phyloP scores from a whole-genome alignment of 1,140 invertebrate genomes.

The Phymorhynchus buccinoides region DNA sequence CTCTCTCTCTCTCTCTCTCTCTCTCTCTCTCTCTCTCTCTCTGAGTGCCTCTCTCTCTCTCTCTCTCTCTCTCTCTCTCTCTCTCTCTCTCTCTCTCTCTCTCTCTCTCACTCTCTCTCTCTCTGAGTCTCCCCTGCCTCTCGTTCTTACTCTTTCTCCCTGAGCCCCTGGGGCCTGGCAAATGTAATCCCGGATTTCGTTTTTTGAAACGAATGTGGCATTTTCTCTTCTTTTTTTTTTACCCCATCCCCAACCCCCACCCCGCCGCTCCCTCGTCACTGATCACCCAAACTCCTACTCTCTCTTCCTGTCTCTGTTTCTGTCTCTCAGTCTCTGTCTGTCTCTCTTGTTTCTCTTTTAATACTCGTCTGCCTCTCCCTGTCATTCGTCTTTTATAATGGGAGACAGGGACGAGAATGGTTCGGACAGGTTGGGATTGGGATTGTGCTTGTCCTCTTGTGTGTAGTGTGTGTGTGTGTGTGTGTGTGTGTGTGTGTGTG shows the following conservation, averaged over 20 bases:
- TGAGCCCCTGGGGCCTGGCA: background rate
- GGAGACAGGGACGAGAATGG: background rate
- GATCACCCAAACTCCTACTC: background rate
- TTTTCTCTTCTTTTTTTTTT: background rate
- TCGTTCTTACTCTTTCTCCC: background rate
- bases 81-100: background rate
- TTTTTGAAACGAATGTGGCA: background rate
- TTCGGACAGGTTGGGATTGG: background rate
- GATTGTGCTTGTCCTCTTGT: too few relatives aligned
- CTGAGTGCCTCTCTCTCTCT: background rate
- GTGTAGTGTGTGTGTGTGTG: too few relatives aligned
- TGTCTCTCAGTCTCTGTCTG: too few relatives aligned
- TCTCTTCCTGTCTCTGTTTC: too few relatives aligned
- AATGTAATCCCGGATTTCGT: conserved; percentile 7
- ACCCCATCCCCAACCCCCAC: background rate
- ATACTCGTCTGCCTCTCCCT: background rate
- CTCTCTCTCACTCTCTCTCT: background rate
- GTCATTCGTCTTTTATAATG: background rate
- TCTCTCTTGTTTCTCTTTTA: background rate
- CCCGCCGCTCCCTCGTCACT: background rate
- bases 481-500: background rate
- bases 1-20: background rate
- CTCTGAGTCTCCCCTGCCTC: background rate
- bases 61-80: too few relatives aligned
- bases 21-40: background rate